These are phyloP conservation scores for Cariama cristata DNA, from an alignment of 2,113 vertebrate genomes.

Conservation along the genomic window DNA sequence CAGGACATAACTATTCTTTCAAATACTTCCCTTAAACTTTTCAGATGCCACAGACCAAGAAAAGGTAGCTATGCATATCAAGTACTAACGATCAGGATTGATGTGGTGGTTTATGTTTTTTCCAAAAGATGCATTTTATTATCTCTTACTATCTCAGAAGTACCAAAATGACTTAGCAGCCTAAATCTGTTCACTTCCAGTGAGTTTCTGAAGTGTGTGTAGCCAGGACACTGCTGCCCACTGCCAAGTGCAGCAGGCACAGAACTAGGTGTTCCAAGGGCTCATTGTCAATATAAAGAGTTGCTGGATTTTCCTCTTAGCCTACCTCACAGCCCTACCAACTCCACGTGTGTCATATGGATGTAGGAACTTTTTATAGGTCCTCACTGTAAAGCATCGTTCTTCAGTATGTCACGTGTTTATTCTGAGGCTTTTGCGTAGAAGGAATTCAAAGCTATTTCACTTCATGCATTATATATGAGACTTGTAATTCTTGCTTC, in stretches of 20 bases:
- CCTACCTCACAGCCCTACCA: neutral
- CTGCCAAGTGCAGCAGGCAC: neutral
- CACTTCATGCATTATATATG: conserved; percentile 13
- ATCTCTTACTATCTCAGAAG: neutral
- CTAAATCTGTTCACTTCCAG: neutral
- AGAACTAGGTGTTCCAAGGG: neutral
- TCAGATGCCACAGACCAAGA: neutral
- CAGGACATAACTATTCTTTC: neutral
- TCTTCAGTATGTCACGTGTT: neutral
- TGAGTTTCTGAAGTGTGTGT: neutral
- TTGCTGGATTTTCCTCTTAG: neutral
- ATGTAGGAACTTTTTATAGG: neutral
- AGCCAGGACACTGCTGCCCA: neutral
- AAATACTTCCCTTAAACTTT: neutral
- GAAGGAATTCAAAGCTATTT: neutral
- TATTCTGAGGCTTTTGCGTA: neutral
- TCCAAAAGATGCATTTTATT: neutral
- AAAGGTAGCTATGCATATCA: neutral
- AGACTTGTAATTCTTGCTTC: neutral
- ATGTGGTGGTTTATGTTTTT: neutral
- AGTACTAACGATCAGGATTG: neutral
- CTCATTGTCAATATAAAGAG: neutral
- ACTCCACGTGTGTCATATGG: rapidly evolving
- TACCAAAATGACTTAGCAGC: neutral
- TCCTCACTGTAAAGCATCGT: neutral